Base-by-base conservation (phyloP, 2,113 vertebrate species). In the Gasterosteus nipponicus region DNA sequence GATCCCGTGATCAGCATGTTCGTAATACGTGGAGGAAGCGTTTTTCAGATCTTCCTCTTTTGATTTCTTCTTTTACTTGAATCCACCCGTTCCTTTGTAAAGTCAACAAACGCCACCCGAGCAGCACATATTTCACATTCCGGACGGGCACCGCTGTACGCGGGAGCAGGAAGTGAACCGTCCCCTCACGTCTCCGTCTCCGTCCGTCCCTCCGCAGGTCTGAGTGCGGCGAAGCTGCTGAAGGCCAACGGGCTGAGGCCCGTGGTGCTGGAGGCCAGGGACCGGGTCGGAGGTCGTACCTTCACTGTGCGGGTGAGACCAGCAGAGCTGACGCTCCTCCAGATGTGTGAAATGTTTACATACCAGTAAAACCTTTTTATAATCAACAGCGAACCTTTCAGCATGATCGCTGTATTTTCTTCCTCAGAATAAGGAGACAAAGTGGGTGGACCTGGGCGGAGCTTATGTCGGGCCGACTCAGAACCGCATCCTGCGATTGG, bases 381-480 rank as follows among this genome's bases (percentile, higher is more conserved):
- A 10, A 49, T 66, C 22, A 56, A 18, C 15, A 69, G 14, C 5
- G 10, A 3, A 15, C 31, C 31, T 26, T 61, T 33, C n/a, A 66
- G 22, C 46, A 53, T 38, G 14, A 19, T 42, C 63, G 14, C 12
- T 70, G 7, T 66, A n/a, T 12, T 18, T 0, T 57, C 53, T 22
- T 82, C 88, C 92, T 82, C 87, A 99, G 98, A 99, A 98, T 81
- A 95, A 96, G 75, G 93, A 97, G 77, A 93, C 95, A 73, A 97
- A 98, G 84, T 99, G 97, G 81, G 97, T 99, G 58, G 98, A 99
- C 83, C 94, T 99, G 59, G 98, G 98, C 47, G 98, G 98, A 77
- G 96, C 98, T 14, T 99, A 99, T 1, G 85, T 99, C 62, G 98
- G 98, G 1, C 98, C 98, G 44, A 99, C 98, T 11, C 98, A 99